Conservation (phyloP, 2,888 invertebrate genomes). For the Caradrina clavipalpis region DNA sequence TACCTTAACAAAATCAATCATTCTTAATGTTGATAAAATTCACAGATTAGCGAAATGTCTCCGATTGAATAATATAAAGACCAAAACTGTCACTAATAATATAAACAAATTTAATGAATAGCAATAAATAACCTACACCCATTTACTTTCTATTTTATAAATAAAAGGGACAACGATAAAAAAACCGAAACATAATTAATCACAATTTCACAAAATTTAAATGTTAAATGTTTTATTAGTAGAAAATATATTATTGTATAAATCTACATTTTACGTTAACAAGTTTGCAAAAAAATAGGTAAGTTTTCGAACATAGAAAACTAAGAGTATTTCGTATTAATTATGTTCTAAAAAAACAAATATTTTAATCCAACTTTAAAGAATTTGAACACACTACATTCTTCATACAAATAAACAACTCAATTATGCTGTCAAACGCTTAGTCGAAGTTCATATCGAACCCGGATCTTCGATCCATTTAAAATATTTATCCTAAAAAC, state of each 20-base stretch:
- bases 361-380: neutral
- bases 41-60: conserved; percentile 15
- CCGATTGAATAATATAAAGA: conserved; percentile 9
- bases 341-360: neutral
- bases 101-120: neutral
- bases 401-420: neutral
- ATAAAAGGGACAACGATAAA: neutral
- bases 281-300: neutral
- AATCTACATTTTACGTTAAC: neutral
- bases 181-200: neutral
- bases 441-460: conserved; percentile 32
- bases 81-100: conserved; percentile 6
- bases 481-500: conserved; percentile 45
- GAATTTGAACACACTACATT: neutral
- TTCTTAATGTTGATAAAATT: conserved; percentile 1
- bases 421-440: conserved; percentile 24
- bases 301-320: neutral
- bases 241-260: neutral
- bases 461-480: conserved; percentile 50
- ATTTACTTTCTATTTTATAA: conserved; percentile 2
- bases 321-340: neutral
- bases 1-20: neutral
- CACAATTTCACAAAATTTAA: neutral
- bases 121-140: conserved; percentile 10
- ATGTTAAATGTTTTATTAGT: neutral